Percentiles rank a stretch among this genome's conserved stretches.
These are phyloP conservation scores for Ellobium chinense DNA, from an alignment of 2,888 invertebrate genomes.

Conservation along the genomic window DNA sequence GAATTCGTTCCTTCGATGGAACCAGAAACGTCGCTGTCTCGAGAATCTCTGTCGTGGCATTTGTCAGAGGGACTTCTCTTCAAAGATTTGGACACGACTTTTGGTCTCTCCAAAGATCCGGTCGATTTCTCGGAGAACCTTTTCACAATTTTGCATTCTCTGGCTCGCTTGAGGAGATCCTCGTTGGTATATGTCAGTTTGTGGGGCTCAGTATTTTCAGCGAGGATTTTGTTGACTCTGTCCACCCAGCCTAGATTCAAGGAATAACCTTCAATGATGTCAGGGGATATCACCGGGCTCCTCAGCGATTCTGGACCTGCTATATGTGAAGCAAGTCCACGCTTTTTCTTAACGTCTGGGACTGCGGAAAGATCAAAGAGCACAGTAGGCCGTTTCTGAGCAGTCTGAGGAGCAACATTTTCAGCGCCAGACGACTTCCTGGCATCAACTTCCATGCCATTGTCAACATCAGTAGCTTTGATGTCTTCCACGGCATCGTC, in stretches of 20 bases:
- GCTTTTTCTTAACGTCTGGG: not conserved
- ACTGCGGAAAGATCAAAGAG: not conserved
- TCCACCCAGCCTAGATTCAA: slow-evolving; percentile 18
- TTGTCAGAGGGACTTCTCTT: slow-evolving; percentile 5
- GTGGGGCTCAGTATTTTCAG: not conserved
- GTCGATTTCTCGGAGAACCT: not conserved
- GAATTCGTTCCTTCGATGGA: not conserved
- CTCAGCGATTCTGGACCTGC: not conserved
- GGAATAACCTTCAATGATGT: not conserved
- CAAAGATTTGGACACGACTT: not conserved
- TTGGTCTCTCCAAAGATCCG: not conserved
- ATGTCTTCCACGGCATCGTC: not conserved
- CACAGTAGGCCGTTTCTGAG: not conserved
- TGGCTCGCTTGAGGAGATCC: slow-evolving; percentile 1
- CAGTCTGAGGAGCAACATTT: not conserved
- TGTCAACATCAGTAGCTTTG: no score
- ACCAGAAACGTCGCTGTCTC: not conserved
- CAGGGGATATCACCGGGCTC: not conserved
- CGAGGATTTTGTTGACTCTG: not conserved
- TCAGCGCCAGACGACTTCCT: not conserved
- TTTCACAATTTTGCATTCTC: slow-evolving; percentile 16
- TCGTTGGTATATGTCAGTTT: not conserved
- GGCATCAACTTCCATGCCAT: no score
- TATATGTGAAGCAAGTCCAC: not conserved
- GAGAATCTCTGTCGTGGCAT: not conserved